Evolutionary conservation across 30 jellyfish, hydroid and myxozoan species (phyloP), one percentile per base, ranked within the genome.

Genomic region (Turritopsis rubra): DNA sequence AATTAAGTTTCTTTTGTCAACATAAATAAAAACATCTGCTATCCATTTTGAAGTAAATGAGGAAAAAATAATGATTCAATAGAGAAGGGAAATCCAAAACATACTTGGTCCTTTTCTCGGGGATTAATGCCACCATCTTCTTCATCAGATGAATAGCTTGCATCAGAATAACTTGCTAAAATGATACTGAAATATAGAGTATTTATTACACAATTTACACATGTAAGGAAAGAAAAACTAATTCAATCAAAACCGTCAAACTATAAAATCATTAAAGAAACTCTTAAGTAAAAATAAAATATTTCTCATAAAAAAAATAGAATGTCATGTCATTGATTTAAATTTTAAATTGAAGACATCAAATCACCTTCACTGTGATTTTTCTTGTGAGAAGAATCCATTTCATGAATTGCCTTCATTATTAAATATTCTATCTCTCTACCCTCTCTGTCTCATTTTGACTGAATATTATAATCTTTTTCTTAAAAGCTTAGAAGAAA

Each of bases 51-150:
- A n/a, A n/a, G n/a, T n/a, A n/a, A n/a, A n/a, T n/a, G n/a, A n/a
- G n/a, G n/a, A n/a, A n/a, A n/a, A n/a, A n/a, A n/a, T n/a, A n/a
- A n/a, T n/a, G n/a, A n/a, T n/a, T n/a, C n/a, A n/a, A n/a, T n/a
- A n/a, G n/a, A n/a, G n/a, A n/a, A n/a, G n/a, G n/a, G n/a, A n/a
- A 41, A 41, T 7, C 77, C 9, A 27, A 0, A 68, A 68, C 31
- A 0, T 83, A 91, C 97, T 96, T 91, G 97, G 60, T 78, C 93
- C 23, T 86, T 88, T 72, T 91, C 97, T 65, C 97, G 83, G 29
- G 97, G 97, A 74, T 91, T 91, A 8, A 85, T 82, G 16, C 93
- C 96, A n/a, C 97, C 97, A 87, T 91, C 97, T 81, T 91, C 97
- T 68, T 91, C 97, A 72, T 91, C 97, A 25, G 97, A 91, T 19